Evolutionary conservation across 2,888 invertebrate genomes (phyloP).

Genomic region (Nymphalis urticae): DNA sequence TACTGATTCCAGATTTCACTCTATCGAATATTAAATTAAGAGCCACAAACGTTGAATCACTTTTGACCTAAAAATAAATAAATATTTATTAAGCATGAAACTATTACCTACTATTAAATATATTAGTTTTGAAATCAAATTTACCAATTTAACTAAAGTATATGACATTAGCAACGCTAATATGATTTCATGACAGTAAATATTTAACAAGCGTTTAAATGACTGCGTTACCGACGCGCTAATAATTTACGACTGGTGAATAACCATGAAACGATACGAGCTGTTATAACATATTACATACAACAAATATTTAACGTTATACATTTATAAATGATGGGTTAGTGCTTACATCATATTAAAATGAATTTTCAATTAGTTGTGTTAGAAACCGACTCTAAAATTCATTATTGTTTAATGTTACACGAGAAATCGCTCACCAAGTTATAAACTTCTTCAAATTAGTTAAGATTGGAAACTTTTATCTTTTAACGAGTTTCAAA

Average conservation of each 20-base stretch:
- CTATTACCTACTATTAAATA: neutral
- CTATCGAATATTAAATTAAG: conserved; percentile 41
- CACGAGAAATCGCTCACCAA: neutral
- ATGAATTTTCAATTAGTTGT: conserved; percentile 4
- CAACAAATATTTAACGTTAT: neutral
- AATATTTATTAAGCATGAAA: neutral
- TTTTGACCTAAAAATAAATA: conserved; percentile 19
- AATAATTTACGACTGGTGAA: conserved; percentile 17
- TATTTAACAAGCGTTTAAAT: conserved; percentile 14
- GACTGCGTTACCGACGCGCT: conserved; percentile 9
- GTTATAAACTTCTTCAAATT: conserved; percentile 3
- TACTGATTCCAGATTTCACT: conserved; percentile 40
- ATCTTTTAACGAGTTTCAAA: conserved; percentile 5
- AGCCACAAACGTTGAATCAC: conserved; percentile 23
- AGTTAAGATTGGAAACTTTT: conserved; percentile 12
- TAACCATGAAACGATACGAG: neutral
- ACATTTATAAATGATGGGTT: neutral
- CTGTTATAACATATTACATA: neutral
- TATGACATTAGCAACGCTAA: conserved; percentile 12
- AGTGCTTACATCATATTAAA: neutral
- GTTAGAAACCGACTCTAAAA: conserved; percentile 8
- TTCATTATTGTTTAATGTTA: conserved; percentile 5
- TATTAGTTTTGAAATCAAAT: neutral
- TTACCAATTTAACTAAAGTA: conserved; percentile 6
- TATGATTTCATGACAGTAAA: conserved; percentile 19